Evolutionary conservation across 2,113 vertebrate species (phyloP).

Genomic region (Leptodactylus fuscus): DNA sequence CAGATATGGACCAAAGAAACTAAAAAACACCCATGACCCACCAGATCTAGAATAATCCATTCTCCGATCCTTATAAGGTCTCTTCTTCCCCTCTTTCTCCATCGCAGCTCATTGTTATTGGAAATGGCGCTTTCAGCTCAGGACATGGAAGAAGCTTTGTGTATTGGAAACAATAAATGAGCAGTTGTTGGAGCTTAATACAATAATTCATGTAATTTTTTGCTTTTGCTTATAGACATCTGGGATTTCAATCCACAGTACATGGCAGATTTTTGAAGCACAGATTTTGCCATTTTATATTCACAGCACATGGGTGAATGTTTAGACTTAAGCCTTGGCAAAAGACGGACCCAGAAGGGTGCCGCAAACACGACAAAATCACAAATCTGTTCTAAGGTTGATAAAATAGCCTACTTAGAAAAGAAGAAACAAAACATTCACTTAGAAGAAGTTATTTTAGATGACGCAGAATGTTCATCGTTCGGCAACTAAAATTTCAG

Average conservation of each 20-base stretch:
- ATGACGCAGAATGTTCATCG: too few relatives aligned
- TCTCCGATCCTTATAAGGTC: not conserved
- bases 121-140: not conserved
- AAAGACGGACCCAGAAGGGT: not conserved
- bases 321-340: not conserved
- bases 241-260: not conserved
- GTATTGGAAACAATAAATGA: not conserved
- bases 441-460: not conserved
- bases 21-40: not conserved
- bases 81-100: too few relatives aligned
- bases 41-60: not conserved
- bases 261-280: not conserved
- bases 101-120: not conserved
- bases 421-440: not conserved
- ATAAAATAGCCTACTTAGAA: not conserved
- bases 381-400: not conserved
- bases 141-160: not conserved
- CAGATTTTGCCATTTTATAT: conserved; percentile 3
- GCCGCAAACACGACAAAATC: not conserved
- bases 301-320: not conserved
- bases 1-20: not conserved
- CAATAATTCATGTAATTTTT: not conserved
- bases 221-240: not conserved
- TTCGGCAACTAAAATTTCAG: too few relatives aligned
- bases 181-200: not conserved